These are phyloP conservation scores for Erithacus rubecula DNA, from an alignment of 2,797 vertebrate genomes.

Conservation along the genomic window DNA sequence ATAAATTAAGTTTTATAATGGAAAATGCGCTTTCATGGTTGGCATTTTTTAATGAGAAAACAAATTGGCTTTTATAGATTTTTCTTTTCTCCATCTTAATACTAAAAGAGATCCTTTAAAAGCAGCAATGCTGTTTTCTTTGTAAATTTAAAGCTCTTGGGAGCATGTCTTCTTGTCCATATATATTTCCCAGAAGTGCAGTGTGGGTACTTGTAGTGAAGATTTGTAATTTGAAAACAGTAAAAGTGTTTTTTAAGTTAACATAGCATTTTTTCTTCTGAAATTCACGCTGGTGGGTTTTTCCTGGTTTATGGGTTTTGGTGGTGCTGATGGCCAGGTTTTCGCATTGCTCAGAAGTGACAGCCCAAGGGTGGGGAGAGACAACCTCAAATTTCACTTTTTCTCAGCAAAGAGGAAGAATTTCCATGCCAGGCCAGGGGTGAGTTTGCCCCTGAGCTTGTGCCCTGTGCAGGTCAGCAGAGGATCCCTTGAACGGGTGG, in stretches of 20 bases:
- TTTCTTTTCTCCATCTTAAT: background rate
- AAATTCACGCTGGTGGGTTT: accelerated
- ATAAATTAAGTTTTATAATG: background rate
- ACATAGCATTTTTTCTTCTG: accelerated
- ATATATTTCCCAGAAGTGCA: background rate
- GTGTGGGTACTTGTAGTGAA: background rate
- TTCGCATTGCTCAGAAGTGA: accelerated
- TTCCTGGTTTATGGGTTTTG: background rate
- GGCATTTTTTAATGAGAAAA: background rate
- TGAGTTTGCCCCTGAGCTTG: accelerated
- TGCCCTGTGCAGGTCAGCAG: accelerated
- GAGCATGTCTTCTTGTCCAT: background rate
- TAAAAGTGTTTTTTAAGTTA: background rate
- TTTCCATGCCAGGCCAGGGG: accelerated
- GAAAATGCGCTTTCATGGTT: background rate
- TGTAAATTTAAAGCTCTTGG: background rate
- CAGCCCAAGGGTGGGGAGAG: accelerated
- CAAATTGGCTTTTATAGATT: background rate
- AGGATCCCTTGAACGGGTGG: background rate
- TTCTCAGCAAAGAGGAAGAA: background rate
- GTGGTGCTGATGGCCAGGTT: background rate
- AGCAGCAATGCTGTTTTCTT: background rate
- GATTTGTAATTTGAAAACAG: background rate
- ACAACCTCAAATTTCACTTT: background rate
- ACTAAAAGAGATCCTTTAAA: background rate